Evolutionary conservation across 2,797 vertebrate genomes (phyloP).

Genomic region (Muraenolepis orangiensis): DNA sequence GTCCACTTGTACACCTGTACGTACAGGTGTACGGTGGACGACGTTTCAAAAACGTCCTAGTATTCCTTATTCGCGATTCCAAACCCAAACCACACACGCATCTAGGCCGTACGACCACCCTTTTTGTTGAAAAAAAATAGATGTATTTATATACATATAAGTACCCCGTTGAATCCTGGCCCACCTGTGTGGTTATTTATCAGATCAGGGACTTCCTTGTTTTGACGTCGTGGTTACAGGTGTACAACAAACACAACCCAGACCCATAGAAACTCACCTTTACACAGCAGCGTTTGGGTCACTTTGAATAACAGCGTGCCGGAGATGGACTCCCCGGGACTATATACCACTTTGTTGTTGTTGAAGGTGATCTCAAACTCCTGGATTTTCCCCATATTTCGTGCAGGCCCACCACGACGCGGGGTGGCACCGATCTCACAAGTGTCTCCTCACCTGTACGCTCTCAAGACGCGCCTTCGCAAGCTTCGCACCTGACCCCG

Average conservation of each 20-base stretch:
- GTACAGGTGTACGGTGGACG: too few species aligned
- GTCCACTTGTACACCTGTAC: too few species aligned
- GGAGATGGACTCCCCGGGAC: conserved; percentile 68
- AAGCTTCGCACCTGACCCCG: too few species aligned
- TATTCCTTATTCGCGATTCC: too few species aligned
- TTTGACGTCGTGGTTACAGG: not conserved
- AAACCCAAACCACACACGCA: too few species aligned
- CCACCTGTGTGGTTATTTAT: not conserved
- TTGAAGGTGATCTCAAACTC: conserved; percentile 65
- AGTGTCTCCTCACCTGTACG: conserved; percentile 38
- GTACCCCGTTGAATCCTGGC: not conserved
- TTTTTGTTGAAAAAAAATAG: not conserved
- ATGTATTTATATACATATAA: too few species aligned
- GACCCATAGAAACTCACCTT: conserved; percentile 62
- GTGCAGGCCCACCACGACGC: too few species aligned
- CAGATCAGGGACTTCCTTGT: conserved; percentile 56
- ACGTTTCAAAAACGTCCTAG: too few species aligned
- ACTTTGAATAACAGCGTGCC: conserved; percentile 61
- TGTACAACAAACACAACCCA: fast-evolving
- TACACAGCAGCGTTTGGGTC: conserved; percentile 60
- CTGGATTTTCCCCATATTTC: conserved; percentile 72
- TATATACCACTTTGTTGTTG: conserved; percentile 66
- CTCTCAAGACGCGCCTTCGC: not conserved
- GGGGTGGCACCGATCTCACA: not conserved
- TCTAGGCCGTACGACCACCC: too few species aligned